Base-by-base conservation (phyloP, 2,113 vertebrate species). In the Amblyopsis rosae region DNA sequence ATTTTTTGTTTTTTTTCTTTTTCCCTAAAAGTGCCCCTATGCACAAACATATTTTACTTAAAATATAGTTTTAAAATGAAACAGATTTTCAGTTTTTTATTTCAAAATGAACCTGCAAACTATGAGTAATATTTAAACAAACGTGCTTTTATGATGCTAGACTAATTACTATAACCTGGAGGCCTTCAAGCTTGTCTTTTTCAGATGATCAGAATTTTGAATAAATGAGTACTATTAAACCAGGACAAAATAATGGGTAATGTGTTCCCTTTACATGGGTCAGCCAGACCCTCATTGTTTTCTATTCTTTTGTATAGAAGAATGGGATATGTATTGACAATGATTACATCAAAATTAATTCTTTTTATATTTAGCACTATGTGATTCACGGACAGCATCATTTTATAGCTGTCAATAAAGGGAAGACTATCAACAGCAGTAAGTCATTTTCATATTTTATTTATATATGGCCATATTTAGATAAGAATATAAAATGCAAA, bases 11-110 rank as follows among this genome's bases (percentile, higher is more conserved):
- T 67, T 74, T 62, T 84, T 60, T 85, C 79, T 87, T 60, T 84
- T 60, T 85, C 79, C 86, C 72, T 78, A 80, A 74, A 89, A 90
- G 91, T 92, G 92, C 90, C 92, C 92, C 92, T 75, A 86, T 76
- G 87, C 83, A 88, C 88, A 87, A 89, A 79, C 32, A 55, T 77
- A 69, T 71, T 69, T 63, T 1, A 62, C 66, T 78, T 79, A n/a
- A n/a, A n/a, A n/a, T n/a, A n/a, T n/a, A n/a, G 59, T 63, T 66
- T 72, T 70, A 26, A 58, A 48, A 33, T 72, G 63, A 47, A 41
- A 46, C 10, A 53, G 11, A 58, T 5, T 32, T 63, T 78, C 63
- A 10, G 71, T 69, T 70, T 79, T 72, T 64, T 0, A 67, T 79
- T 74, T 75, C 0, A 15, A 82, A 82, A 86, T 73, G 2, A 65